Base-by-base conservation (phyloP, 2,888 invertebrate genomes). In the Lucinisca nassula region DNA sequence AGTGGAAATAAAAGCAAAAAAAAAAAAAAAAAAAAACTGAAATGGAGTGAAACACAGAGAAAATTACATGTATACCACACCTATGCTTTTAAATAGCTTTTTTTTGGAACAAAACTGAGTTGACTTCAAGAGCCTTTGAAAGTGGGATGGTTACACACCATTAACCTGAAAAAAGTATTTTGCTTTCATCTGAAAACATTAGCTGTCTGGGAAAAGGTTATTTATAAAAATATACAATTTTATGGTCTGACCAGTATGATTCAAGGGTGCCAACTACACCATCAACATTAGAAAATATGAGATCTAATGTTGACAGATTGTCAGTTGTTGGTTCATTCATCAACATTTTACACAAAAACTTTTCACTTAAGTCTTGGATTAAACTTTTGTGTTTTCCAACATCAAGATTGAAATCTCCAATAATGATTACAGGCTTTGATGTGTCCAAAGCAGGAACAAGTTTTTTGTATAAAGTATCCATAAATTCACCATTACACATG, bases 211-310 rank as follows among this genome's bases (percentile, higher is more conserved):
- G n/a, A n/a, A n/a, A n/a, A n/a, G 21, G 3, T 51, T 51, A 21
- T 21, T 21, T 51, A n/a, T 51, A n/a, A 17, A 58, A 79, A 45
- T 58, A 81, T 6, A 84, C 70, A 61, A 76, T 51, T 75, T 79
- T 82, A 32, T 82, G 82, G 49, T 87, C 82, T 55, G 87, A 83
- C 79, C 82, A 87, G 38, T 79, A 79, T 38, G 79, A 77, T 83
- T 83, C 79, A 49, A 72, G 37, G 17, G 74, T 73, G n/a, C 85
- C 79, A 30, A 38, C 61, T 27, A 24, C n/a, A 37, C 32, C 67
- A 78, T 78, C 37, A 40, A 79, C n/a, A 84, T 85, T 77, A 51
- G 81, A 40, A 38, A 81, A 72, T 58, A 81, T 35, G 30, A 85
- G 40, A 58, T 85, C 85, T 70, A 85, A 51, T 38, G 58, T 35